A percentile compares a stretch with the other conserved stretches of the same genome.
These are phyloP conservation scores for Python bivittatus DNA, from an alignment of 2,113 vertebrate genomes.

Conservation along the genomic window DNA sequence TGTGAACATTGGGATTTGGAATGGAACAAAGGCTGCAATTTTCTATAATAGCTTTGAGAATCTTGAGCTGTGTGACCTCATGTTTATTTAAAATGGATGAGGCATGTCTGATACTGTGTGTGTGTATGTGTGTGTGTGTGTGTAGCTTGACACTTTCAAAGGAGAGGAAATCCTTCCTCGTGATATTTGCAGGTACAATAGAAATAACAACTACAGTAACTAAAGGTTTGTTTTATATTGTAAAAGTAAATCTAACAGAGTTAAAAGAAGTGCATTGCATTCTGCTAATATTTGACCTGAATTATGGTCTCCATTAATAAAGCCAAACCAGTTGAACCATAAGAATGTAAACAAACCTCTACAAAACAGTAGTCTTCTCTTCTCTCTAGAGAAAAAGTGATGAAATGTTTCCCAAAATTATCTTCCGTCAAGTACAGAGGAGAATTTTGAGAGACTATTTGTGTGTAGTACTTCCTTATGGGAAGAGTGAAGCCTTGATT, in stretches of 20 bases:
- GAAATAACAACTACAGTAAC: conserved; percentile 19
- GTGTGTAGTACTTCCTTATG: not conserved
- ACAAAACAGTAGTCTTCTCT: not conserved
- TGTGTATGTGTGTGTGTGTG: conserved; percentile 5
- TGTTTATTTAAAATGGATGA: conserved; percentile 60
- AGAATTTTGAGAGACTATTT: not conserved
- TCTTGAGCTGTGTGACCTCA: conserved; percentile 58
- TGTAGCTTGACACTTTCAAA: conserved; percentile 40
- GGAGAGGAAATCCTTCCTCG: conserved; percentile 22
- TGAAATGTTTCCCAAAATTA: not conserved
- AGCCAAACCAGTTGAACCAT: not conserved
- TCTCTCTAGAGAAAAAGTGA: not conserved
- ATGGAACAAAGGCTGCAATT: conserved; percentile 58
- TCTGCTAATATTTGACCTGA: not conserved
- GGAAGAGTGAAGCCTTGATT: not conserved
- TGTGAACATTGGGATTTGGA: conserved; percentile 46
- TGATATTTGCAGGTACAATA: conserved; percentile 6
- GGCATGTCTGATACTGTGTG: conserved; percentile 46
- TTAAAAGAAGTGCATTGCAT: not conserved
- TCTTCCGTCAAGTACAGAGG: not conserved
- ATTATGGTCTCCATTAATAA: not conserved
- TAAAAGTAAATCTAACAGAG: not conserved
- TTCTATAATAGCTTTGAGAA: conserved; percentile 52
- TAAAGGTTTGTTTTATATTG: conserved; percentile 26
- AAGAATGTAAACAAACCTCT: not conserved